Conservation (phyloP, 1,140 invertebrate genomes). For the Platyscapa corneri region DNA sequence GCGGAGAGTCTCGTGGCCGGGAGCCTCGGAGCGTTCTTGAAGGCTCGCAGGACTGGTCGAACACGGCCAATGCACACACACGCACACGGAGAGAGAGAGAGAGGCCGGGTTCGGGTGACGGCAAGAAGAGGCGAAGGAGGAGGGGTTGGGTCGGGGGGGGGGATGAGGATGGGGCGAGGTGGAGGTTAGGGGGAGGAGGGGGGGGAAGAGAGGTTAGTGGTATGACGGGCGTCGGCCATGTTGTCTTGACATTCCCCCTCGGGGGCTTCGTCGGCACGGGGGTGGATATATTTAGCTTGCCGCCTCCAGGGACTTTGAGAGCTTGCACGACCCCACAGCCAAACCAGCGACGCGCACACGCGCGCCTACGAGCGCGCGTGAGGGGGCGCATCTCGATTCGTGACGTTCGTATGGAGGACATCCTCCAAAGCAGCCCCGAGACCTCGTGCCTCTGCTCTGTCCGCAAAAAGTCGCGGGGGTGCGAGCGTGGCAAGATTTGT, state of each 20-base stretch:
- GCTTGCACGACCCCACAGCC: conserved; percentile 55
- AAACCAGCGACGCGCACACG: conserved; percentile 38
- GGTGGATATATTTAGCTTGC: conserved; percentile 75
- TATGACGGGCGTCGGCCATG: conserved; percentile 75
- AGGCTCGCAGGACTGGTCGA: conserved; percentile 61
- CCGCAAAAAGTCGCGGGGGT: conserved; percentile 40
- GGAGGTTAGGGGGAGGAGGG: neutral
- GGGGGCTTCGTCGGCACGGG: conserved; percentile 70
- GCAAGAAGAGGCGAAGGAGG: neutral
- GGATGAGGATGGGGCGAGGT: conserved; percentile 26
- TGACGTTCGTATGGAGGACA: conserved; percentile 60
- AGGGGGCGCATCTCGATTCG: conserved; percentile 66
- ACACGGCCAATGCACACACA: conserved; percentile 69
- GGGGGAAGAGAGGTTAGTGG: conserved; percentile 59
- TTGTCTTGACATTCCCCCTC: conserved; percentile 75
- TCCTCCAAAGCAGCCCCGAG: conserved; percentile 67
- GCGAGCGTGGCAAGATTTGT: conserved; percentile 54
- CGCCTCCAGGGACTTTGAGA: conserved; percentile 71
- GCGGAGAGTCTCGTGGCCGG: neutral
- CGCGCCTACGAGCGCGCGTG: conserved; percentile 52
- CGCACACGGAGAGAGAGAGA: conserved; percentile 22
- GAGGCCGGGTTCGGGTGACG: neutral
- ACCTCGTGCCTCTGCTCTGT: neutral
- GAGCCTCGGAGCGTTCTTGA: conserved; percentile 60
- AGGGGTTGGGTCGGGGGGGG: neutral